A percentile compares a stretch with the other conserved stretches of the same genome.
These are phyloP conservation scores for Urechis unicinctus DNA, from an alignment of 2,888 invertebrate species.

Conservation along the genomic window DNA sequence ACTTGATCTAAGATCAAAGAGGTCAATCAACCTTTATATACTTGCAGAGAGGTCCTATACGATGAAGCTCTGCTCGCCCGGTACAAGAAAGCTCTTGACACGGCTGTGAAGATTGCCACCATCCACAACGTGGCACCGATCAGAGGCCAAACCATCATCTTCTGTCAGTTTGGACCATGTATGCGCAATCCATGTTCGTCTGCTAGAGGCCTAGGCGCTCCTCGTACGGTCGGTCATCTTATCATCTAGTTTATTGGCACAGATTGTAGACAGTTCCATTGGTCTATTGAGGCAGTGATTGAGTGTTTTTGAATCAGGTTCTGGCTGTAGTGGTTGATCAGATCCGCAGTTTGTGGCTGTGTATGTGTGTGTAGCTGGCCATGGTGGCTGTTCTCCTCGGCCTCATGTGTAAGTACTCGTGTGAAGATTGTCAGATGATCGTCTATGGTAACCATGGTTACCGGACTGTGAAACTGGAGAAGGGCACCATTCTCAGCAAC, in stretches of 20 bases:
- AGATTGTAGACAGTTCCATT: too few relatives aligned
- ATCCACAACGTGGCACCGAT: conserved; percentile 52
- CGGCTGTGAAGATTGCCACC: conserved; percentile 51
- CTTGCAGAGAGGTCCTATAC: conserved; percentile 33
- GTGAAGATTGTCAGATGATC: conserved; percentile 47
- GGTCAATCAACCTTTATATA: too few relatives aligned
- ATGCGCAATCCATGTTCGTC: conserved; percentile 38
- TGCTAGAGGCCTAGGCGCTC: conserved; percentile 45
- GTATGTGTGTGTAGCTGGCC: conserved; percentile 7
- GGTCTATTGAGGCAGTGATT: too few relatives aligned
- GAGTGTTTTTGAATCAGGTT: background rate
- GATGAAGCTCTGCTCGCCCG: conserved; percentile 17
- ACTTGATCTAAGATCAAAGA: too few relatives aligned
- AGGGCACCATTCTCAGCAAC: conserved; percentile 50
- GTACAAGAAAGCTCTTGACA: conserved; percentile 50
- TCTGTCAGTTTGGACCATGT: conserved; percentile 37
- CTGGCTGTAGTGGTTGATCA: too few relatives aligned
- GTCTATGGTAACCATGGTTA: conserved; percentile 39
- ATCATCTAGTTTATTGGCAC: too few relatives aligned
- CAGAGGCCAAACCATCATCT: conserved; percentile 47
- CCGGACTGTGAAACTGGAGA: conserved; percentile 39
- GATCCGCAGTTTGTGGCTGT: background rate
- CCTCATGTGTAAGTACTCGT: conserved; percentile 52
- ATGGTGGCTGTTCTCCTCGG: conserved; percentile 49
- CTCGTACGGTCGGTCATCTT: conserved; percentile 36